These are phyloP conservation scores for Pseudocheirus occidentalis DNA, from an alignment of 2,797 vertebrate species.

Conservation along the genomic window DNA sequence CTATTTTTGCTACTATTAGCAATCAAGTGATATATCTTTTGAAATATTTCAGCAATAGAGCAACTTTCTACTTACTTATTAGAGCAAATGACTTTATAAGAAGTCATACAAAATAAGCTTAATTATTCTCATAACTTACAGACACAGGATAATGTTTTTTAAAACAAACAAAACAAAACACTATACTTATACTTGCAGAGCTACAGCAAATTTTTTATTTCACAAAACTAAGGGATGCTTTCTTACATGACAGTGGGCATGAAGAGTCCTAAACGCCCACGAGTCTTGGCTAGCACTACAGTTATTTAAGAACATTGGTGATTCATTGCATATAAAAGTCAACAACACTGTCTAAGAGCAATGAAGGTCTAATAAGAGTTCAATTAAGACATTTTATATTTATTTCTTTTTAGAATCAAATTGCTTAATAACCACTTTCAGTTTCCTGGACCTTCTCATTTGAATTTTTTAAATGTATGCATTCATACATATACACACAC, in stretches of 20 bases:
- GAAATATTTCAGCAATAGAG: not conserved
- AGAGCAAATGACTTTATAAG: not conserved
- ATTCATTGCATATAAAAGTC: not conserved
- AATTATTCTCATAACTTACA: not conserved
- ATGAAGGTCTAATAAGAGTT: not conserved
- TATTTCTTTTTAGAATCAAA: not conserved
- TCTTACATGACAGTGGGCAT: not conserved
- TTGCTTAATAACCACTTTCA: not conserved
- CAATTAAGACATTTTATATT: not conserved
- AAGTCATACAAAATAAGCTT: not conserved
- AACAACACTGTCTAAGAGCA: not conserved
- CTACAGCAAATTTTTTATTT: not conserved
- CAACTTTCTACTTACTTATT: not conserved
- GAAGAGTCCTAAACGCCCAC: not conserved
- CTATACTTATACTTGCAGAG: not conserved
- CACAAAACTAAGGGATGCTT: not conserved
- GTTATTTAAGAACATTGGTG: not conserved
- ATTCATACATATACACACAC: not conserved
- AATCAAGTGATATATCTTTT: not conserved
- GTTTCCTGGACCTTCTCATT: not conserved
- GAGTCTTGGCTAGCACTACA: not conserved
- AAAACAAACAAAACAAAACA: not conserved
- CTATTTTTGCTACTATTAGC: not conserved
- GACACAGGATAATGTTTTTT: not conserved
- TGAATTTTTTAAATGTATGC: not conserved